Conservation (phyloP, 2,888 invertebrate genomes). For the Frankliniella fusca region DNA sequence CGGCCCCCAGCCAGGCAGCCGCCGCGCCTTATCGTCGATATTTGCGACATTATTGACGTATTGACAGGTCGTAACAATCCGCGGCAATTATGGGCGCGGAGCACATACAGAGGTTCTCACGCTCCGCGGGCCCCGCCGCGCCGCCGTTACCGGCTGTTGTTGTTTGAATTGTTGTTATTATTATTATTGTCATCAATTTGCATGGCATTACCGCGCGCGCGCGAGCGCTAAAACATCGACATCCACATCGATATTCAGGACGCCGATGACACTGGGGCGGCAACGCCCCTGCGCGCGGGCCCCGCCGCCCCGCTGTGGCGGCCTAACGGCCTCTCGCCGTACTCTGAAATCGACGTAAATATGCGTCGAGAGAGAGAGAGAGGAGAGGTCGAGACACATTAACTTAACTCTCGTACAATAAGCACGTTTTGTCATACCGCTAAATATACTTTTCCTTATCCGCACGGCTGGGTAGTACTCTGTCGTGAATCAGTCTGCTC, state of each 20-base stretch:
- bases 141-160: background rate
- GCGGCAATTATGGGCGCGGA: background rate
- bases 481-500: too few species aligned
- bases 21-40: background rate
- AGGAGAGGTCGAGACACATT: too few species aligned
- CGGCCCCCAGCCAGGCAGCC: too few species aligned
- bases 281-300: background rate
- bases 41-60: background rate
- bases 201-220: background rate
- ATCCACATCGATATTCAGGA: background rate
- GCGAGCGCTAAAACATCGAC: background rate
- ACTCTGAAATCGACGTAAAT: too few species aligned
- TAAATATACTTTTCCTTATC: too few species aligned
- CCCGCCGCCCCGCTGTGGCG: too few species aligned
- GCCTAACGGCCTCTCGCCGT: background rate
- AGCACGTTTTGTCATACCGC: too few species aligned
- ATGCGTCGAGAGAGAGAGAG: too few species aligned
- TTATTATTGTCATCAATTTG: slow-evolving; percentile 2
- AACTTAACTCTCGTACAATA: too few species aligned
- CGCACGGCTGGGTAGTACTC: too few species aligned
- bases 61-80: background rate
- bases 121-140: background rate
- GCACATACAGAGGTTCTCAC: background rate
- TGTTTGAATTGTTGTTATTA: too few species aligned
- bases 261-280: background rate